Evolutionary conservation across 2,113 vertebrate species (phyloP).

Genomic region (Corapipo altera): DNA sequence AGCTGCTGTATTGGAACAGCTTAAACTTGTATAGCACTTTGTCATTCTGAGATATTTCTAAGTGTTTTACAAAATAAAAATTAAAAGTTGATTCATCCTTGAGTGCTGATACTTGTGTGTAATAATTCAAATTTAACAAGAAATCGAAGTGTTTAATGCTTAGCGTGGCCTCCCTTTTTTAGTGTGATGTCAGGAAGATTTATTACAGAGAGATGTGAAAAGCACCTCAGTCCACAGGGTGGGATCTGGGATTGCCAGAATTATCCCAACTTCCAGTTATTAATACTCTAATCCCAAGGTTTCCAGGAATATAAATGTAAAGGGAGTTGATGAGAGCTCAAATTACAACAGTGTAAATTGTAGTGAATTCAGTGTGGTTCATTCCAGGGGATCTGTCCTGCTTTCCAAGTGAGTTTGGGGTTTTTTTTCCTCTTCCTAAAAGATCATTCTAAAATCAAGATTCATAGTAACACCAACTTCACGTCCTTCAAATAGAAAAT

Average conservation of each 20-base stretch:
- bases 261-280: background rate
- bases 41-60: background rate
- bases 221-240: background rate
- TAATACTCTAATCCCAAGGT: background rate
- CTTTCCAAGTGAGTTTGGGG: background rate
- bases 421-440: background rate
- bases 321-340: background rate
- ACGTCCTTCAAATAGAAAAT: background rate
- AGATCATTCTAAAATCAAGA: background rate
- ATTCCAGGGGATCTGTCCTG: background rate
- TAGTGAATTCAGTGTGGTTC: background rate
- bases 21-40: background rate
- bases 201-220: background rate
- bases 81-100: background rate
- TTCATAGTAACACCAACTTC: background rate
- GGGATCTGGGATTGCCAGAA: background rate
- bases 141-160: background rate
- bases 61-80: slow-evolving; percentile 34
- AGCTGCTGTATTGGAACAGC: background rate
- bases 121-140: background rate
- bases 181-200: background rate
- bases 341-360: background rate
- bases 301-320: background rate
- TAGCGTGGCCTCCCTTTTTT: background rate
- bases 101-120: background rate